Base-by-base conservation (phyloP, 2,888 invertebrate species). In the Listrodromus nycthemerus region DNA sequence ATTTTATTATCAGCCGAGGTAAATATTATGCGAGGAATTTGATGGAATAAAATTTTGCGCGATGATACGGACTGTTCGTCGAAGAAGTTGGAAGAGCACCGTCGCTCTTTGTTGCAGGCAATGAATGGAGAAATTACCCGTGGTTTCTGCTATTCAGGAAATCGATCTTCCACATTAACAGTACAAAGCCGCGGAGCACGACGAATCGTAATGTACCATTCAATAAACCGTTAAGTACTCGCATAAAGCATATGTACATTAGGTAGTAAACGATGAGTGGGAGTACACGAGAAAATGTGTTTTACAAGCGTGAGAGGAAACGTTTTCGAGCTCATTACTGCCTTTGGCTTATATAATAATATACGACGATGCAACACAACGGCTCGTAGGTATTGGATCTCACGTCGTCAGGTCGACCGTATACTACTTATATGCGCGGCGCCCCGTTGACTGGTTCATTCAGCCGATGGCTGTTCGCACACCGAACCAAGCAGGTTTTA, bases 281-380 rank as follows among this genome's bases (percentile, higher is more conserved):
- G 79, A 82, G 82, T 75, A 45, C 10, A 84, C 61, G 71, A 61
- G 84, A 78, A 84, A 82, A 84, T 71, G 81, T 82, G 27, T 82
- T 75, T 79, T 79, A 79, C 82, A 82, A 84, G 79, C 84, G 82
- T 82, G 84, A 82, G 84, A 82, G 81, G 41, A 41, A 84, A 84
- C 70, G 81, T 58, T 78, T 84, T 84, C 69, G 76, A 81, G 82
- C 71, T 84, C 81, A 81, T 84, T 82, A 82, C 82, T 79, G 81
- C 75, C 66, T 73, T 71, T 10, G 66, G 65, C 65, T 37, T 37
- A 37, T 16, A 50, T 79, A 61, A 61, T 71, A 61, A 61, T 21
- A 67, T 45, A 61, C 37, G 33, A n/a, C 41, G n/a, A 10, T 33
- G 30, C 16, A 67, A 24, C 45, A 24, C 19, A 41, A 24, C 63